Conservation (phyloP, 1,140 invertebrate genomes). For the Formica selysi region DNA sequence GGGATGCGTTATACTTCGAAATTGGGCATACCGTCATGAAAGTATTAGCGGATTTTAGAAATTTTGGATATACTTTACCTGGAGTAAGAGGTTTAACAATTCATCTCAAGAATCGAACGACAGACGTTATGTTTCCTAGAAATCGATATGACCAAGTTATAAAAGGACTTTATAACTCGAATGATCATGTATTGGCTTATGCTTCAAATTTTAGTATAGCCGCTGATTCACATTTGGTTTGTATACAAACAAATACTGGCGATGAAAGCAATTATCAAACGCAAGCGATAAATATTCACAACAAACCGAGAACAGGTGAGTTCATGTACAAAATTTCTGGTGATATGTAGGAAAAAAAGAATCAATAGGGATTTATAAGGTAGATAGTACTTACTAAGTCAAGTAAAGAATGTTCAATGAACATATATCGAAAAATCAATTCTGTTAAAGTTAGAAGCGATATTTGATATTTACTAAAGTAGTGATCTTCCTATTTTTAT, state of each 20-base stretch:
- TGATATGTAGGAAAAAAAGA: constrained; percentile 12
- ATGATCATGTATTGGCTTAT: constrained; percentile 95
- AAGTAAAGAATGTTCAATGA: too few species aligned
- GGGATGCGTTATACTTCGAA: constrained; percentile 94
- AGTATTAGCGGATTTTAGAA: constrained; percentile 95
- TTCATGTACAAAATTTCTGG: constrained; percentile 17
- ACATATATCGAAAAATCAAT: too few species aligned
- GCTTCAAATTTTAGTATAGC: constrained; percentile 93
- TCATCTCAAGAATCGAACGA: constrained; percentile 95
- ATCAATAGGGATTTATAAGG: neutral
- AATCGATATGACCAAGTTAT: constrained; percentile 95
- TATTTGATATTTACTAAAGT: too few species aligned
- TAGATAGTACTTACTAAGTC: too few species aligned
- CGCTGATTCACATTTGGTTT: constrained; percentile 96
- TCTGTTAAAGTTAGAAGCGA: too few species aligned
- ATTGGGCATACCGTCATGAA: constrained; percentile 97
- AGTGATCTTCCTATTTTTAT: too few species aligned
- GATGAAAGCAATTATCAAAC: constrained; percentile 92
- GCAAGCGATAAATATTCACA: constrained; percentile 95
- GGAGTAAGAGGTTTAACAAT: constrained; percentile 92
- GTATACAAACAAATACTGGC: constrained; percentile 91
- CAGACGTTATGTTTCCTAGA: constrained; percentile 92
- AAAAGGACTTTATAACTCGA: constrained; percentile 93
- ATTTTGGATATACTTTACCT: constrained; percentile 94
- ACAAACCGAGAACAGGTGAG: constrained; percentile 92